These are phyloP conservation scores for Anthonomus grandis DNA, from an alignment of 1,140 invertebrate genomes.

Conservation along the genomic window DNA sequence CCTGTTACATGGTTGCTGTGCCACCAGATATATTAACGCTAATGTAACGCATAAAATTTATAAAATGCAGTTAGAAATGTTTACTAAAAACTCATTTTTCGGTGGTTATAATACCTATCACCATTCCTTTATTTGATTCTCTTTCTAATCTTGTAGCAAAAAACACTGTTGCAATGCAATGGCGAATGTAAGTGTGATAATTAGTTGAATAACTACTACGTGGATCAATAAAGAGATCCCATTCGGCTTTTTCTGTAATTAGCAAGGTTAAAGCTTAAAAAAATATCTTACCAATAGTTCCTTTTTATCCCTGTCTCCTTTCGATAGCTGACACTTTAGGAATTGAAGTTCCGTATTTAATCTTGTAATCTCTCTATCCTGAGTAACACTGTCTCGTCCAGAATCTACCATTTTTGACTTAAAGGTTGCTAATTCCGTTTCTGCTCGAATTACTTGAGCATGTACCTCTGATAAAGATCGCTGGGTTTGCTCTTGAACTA, in stretches of 20 bases:
- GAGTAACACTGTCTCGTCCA: background rate
- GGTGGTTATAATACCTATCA: too few species aligned
- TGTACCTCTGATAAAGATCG: slow-evolving; percentile 42
- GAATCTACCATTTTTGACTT: slow-evolving; percentile 35
- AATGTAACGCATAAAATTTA: too few species aligned
- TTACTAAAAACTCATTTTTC: too few species aligned
- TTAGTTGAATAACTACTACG: too few species aligned
- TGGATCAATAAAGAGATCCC: too few species aligned
- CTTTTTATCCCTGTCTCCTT: slow-evolving; percentile 47
- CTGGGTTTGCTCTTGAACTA: slow-evolving; percentile 47
- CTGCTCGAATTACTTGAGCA: slow-evolving; percentile 36
- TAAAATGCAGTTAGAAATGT: too few species aligned
- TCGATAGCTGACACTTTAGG: slow-evolving; percentile 40
- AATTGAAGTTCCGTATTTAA: slow-evolving; percentile 39
- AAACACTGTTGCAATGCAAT: too few species aligned
- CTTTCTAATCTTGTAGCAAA: too few species aligned
- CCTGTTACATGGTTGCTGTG: too few species aligned
- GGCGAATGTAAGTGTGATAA: too few species aligned
- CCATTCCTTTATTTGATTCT: too few species aligned
- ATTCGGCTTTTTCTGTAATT: background rate
- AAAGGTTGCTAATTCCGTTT: slow-evolving; percentile 38
- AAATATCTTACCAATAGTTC: slow-evolving; percentile 40
- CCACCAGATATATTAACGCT: too few species aligned
- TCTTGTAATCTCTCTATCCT: slow-evolving; percentile 33
- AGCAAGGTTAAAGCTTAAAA: background rate